Conservation (phyloP, 2,113 vertebrate genomes). For the Labeo rohita region DNA sequence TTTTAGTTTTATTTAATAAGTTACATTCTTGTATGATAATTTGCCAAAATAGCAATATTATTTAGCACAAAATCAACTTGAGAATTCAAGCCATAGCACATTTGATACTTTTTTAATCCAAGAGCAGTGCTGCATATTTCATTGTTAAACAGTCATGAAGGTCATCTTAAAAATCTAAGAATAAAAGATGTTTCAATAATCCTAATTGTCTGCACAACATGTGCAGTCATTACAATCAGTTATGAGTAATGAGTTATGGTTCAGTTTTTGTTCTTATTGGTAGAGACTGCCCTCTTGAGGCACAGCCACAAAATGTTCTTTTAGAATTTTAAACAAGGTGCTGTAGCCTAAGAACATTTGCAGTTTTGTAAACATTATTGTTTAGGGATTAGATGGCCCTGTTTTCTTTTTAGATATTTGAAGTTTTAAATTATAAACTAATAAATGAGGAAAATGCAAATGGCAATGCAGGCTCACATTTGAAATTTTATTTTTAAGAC, state of each 20-base stretch:
- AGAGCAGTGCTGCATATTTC: no score
- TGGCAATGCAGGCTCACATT: not conserved
- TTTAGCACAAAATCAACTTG: not conserved
- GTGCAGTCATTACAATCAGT: not conserved
- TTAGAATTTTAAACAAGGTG: not conserved
- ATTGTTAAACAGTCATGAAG: no score
- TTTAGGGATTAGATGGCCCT: not conserved
- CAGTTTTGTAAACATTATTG: not conserved
- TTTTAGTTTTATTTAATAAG: not conserved
- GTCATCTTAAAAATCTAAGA: not conserved
- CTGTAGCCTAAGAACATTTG: not conserved
- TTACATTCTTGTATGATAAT: no score
- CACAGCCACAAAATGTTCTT: not conserved
- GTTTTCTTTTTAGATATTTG: not conserved
- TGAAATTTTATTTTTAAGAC: not conserved
- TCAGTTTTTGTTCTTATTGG: not conserved
- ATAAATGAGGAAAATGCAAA: not conserved
- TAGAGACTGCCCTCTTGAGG: conserved; percentile 44
- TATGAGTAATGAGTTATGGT: not conserved
- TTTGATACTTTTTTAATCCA: no score
- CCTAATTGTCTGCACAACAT: not conserved
- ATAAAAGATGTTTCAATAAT: not conserved
- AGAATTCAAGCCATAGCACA: no score
- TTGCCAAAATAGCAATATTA: not conserved
- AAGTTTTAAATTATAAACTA: not conserved